Evolutionary conservation across 2,113 vertebrate genomes (phyloP).

Genomic region (Paradoxurus hermaphroditus): DNA sequence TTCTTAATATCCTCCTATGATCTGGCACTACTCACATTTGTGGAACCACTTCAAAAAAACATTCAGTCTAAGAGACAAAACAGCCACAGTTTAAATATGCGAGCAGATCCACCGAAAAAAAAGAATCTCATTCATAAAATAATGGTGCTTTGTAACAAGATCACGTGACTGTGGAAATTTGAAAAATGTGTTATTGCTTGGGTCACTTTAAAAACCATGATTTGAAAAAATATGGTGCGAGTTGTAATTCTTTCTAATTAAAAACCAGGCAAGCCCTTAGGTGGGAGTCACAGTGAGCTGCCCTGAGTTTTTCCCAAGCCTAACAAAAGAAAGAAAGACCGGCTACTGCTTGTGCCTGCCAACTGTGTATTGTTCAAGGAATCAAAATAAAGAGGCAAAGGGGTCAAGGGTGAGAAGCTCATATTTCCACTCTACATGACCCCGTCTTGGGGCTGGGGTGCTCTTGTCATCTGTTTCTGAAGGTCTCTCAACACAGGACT

Average conservation of each 20-base stretch:
- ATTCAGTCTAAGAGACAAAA: not conserved
- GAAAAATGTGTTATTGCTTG: constrained; percentile 40
- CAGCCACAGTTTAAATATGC: not conserved
- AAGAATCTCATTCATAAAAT: not conserved
- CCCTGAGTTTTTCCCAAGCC: constrained; percentile 82
- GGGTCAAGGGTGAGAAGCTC: constrained; percentile 83
- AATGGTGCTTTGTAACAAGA: not conserved
- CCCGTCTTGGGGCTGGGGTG: constrained; percentile 76
- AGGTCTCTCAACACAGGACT: constrained; percentile 78
- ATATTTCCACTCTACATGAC: constrained; percentile 85
- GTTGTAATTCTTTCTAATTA: constrained; percentile 84
- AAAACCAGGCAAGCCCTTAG: constrained; percentile 81
- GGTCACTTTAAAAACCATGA: constrained; percentile 40
- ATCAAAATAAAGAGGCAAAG: constrained; percentile 84
- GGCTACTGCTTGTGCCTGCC: constrained; percentile 82
- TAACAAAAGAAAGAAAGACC: constrained; percentile 83
- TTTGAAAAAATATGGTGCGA: constrained; percentile 59
- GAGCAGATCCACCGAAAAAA: not conserved
- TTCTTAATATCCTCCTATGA: constrained; percentile 30
- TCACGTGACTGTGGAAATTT: constrained; percentile 22
- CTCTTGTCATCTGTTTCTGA: constrained; percentile 82
- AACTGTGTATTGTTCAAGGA: constrained; percentile 82
- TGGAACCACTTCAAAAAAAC: constrained; percentile 6
- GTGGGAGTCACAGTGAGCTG: constrained; percentile 80
- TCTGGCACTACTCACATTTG: constrained; percentile 2